Base-by-base conservation (phyloP, 2,113 vertebrate genomes). In the Ranitomeya variabilis region DNA sequence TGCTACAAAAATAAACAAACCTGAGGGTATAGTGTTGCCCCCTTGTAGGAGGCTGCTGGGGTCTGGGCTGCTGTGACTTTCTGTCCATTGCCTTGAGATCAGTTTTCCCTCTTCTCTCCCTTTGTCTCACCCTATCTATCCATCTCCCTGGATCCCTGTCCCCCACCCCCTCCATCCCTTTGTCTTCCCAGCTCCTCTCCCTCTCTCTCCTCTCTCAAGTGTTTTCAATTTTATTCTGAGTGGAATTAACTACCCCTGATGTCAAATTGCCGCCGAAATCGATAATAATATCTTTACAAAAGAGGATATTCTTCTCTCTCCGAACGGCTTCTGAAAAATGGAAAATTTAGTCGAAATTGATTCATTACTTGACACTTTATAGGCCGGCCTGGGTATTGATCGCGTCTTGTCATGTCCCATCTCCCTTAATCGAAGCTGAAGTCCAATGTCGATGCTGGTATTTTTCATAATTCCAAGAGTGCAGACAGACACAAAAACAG, bases 201-300 rank as follows among this genome's bases (percentile, higher is more conserved):
- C 91, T 90, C 89, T 91, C 93, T 91, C 92, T 90, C 91, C 89
- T 92, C 93, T 90, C 96, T 97, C 96, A 97, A 97, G 96, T 97
- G 96, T 97, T 97, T 97, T 97, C 96, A 97, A 98, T 97, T 98
- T 98, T 98, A 97, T 97, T 98, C 97, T 97, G 97, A 97, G 97
- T 98, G 97, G 97, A 98, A 98, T 98, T 98, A 98, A 98, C 97
- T 97, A 97, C 97, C 97, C 97, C 97, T 97, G 96, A 98, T 98
- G 97, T 98, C 97, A 97, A 98, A 98, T 97, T 98, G 97, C 97
- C 97, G 97, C 97, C 97, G 97, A 97, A 98, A 98, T 98, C 97
- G 97, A 98, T 98, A 98, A 98, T 98, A 98, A 98, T 98, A 98
- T 98, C 97, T 97, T 97, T 98, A 97, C 97, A 98, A 98, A 98